Evolutionary conservation across 2,797 vertebrate species (phyloP).

Genomic region (Danio kyathit): DNA sequence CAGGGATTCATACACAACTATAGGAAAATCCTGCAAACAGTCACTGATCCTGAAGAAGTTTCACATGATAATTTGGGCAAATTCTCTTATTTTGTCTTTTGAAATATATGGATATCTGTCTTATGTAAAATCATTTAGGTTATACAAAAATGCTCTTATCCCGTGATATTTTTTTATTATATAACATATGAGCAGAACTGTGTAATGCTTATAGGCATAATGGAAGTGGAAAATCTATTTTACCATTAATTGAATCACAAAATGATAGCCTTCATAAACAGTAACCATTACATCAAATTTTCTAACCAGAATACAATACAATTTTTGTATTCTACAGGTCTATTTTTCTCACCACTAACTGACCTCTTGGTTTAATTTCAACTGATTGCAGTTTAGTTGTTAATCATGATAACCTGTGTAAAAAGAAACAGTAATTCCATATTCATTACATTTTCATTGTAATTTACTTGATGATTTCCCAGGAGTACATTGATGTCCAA

Average conservation of each 20-base stretch:
- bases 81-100: not conserved
- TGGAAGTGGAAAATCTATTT: constrained; percentile 47
- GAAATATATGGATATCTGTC: not conserved
- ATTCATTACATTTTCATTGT: not conserved
- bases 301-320: constrained; percentile 15
- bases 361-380: not conserved
- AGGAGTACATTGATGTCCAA: not conserved
- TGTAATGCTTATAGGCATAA: not conserved
- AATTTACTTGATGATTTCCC: not conserved
- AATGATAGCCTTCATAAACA: constrained; percentile 11
- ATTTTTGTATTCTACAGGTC: constrained; percentile 6
- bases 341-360: not conserved
- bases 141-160: no score
- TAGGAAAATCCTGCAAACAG: not conserved
- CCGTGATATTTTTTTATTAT: not conserved
- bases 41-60: not conserved
- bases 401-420: not conserved
- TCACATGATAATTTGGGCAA: not conserved
- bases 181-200: not conserved
- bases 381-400: not conserved
- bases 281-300: constrained; percentile 13
- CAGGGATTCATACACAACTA: not conserved
- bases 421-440: not conserved
- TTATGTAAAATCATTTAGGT: not conserved
- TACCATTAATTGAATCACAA: constrained; percentile 46